phyloP scores from a whole-genome alignment of 2,888 invertebrate species.

The Euclidia mi region DNA sequence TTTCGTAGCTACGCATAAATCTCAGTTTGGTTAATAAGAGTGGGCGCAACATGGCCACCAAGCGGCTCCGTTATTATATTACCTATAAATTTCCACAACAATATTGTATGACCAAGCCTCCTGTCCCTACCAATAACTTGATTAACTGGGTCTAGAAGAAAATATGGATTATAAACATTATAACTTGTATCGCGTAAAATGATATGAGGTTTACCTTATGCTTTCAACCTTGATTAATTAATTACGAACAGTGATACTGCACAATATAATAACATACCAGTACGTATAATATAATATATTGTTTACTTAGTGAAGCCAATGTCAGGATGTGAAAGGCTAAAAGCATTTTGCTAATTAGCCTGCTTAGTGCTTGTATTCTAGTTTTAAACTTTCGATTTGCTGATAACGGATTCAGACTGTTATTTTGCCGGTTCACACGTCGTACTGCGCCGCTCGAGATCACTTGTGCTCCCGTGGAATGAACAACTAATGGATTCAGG shows the following conservation, averaged over 20 bases:
- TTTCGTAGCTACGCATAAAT: constrained; percentile 82
- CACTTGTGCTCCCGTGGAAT: constrained; percentile 69
- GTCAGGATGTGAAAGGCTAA: neutral
- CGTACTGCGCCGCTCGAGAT: constrained; percentile 49
- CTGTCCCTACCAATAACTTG: constrained; percentile 27
- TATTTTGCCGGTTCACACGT: constrained; percentile 53
- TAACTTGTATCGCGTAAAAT: constrained; percentile 6
- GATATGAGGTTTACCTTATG: constrained; percentile 29
- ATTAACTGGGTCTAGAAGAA: constrained; percentile 20
- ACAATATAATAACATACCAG: neutral
- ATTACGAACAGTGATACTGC: constrained; percentile 2
- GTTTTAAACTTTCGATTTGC: constrained; percentile 8
- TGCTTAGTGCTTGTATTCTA: neutral
- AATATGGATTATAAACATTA: too few species aligned
- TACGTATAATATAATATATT: neutral
- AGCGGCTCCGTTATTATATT: constrained; percentile 73
- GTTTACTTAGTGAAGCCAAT: neutral
- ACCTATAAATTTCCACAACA: constrained; percentile 66
- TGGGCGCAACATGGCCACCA: constrained; percentile 82
- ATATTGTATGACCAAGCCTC: constrained; percentile 37
- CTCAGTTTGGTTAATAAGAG: constrained; percentile 85
- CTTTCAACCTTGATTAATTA: constrained; percentile 37
- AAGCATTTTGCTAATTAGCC: constrained; percentile 1
- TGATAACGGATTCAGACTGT: constrained; percentile 38
- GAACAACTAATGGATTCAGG: constrained; percentile 70